Conservation (phyloP, 2,113 vertebrate genomes). For the Lophotis ruficrista region DNA sequence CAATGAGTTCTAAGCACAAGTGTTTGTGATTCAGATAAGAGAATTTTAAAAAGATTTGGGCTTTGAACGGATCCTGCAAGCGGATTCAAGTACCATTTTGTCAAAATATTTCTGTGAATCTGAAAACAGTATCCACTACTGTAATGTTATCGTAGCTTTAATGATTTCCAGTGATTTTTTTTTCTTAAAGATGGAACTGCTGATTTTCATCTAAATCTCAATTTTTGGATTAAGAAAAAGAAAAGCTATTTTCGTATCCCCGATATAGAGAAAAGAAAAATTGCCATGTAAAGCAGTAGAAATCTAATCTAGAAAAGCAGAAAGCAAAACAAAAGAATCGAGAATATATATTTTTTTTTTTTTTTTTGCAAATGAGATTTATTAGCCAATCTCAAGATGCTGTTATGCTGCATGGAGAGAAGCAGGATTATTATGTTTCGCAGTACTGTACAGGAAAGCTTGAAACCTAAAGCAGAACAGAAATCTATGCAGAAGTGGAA, state of each 20-base stretch:
- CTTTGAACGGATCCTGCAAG: not conserved
- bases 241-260: not conserved
- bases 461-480: slow-evolving; percentile 1
- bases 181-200: not conserved
- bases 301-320: not conserved
- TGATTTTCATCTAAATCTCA: not conserved
- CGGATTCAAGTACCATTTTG: not conserved
- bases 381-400: slow-evolving; percentile 29
- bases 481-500: slow-evolving; percentile 1
- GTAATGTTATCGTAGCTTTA: not conserved
- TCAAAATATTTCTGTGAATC: not conserved
- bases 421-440: not conserved
- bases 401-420: not conserved
- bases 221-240: not conserved
- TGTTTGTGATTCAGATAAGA: not conserved
- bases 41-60: not conserved
- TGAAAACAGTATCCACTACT: not conserved
- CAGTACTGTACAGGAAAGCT: not conserved
- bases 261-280: not conserved
- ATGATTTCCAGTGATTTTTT: not conserved
- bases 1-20: not conserved
- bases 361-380: too few relatives aligned
- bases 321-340: slow-evolving; percentile 34
- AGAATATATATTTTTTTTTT: not conserved
- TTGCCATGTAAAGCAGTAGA: not conserved